phyloP scores from a whole-genome alignment of 1,140 invertebrate genomes.

The Zaprionus lachaisei region DNA sequence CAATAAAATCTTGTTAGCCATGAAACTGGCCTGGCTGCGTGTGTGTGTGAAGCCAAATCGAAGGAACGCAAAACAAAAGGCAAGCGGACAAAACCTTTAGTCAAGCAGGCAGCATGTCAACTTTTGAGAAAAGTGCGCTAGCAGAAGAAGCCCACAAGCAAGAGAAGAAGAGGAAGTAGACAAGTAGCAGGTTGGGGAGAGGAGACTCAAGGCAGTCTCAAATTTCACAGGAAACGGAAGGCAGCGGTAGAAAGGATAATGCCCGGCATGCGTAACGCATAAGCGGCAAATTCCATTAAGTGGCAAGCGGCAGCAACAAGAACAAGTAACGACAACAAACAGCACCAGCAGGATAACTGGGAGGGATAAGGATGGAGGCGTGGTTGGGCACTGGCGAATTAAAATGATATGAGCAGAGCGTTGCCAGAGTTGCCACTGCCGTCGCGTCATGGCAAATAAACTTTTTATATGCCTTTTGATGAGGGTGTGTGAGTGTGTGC shows the following conservation, averaged over 20 bases:
- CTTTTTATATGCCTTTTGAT: constrained; percentile 71
- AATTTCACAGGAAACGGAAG: constrained; percentile 60
- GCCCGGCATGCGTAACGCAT: constrained; percentile 81
- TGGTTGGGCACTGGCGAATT: constrained; percentile 48
- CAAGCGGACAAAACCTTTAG: constrained; percentile 54
- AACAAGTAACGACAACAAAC: constrained; percentile 29
- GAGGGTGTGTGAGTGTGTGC: constrained; percentile 37
- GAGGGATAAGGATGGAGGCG: constrained; percentile 10
- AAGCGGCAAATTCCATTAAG: constrained; percentile 83
- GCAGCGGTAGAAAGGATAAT: constrained; percentile 73
- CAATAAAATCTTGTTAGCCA: constrained; percentile 62
- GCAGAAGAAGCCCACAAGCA: constrained; percentile 4
- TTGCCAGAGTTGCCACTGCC: constrained; percentile 60
- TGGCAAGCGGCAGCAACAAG: constrained; percentile 60
- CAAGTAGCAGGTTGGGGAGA: not conserved
- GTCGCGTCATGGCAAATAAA: constrained; percentile 72
- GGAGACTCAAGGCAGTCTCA: constrained; percentile 31
- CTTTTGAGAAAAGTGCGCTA: constrained; percentile 30
- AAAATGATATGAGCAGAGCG: constrained; percentile 65
- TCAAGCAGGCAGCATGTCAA: constrained; percentile 55
- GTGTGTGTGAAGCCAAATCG: constrained; percentile 16
- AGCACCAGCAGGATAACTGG: constrained; percentile 20
- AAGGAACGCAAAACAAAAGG: constrained; percentile 39
- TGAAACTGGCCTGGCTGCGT: constrained; percentile 1
- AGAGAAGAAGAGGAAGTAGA: not conserved